Conservation (phyloP, 2,797 vertebrate species). For the Alectoris magna region DNA sequence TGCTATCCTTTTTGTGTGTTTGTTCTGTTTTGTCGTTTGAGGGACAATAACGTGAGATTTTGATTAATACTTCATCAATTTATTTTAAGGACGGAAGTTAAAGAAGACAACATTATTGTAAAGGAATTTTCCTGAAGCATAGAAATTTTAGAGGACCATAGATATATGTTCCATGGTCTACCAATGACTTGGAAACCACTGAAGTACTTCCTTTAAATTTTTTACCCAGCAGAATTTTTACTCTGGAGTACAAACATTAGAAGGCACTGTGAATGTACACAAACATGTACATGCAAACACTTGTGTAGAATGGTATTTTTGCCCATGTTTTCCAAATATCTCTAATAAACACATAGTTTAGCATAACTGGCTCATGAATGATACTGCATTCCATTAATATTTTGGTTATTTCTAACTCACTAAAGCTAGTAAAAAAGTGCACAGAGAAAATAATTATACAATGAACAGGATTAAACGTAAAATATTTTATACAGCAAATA, state of each 20-base stretch:
- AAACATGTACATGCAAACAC: neutral
- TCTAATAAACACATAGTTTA: neutral
- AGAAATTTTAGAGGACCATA: neutral
- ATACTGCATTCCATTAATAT: neutral
- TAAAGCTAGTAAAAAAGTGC: neutral
- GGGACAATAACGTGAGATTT: neutral
- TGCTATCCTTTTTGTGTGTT: neutral
- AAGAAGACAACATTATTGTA: neutral
- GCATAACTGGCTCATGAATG: neutral
- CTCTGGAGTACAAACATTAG: neutral
- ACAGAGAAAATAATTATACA: conserved; percentile 19
- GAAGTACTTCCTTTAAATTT: neutral
- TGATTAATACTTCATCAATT: neutral
- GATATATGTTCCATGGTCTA: neutral
- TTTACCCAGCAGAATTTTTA: neutral
- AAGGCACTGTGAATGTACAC: neutral
- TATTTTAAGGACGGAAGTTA: neutral
- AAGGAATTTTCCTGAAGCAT: neutral
- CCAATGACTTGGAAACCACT: neutral
- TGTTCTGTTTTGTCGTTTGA: neutral
- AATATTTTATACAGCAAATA: conserved; percentile 2
- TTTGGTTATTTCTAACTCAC: neutral
- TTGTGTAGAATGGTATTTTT: neutral
- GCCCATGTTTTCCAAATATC: too few species aligned
- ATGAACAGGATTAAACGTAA: neutral